phyloP scores from a whole-genome alignment of 2,797 vertebrate species.

The Pseudochaenichthys georgianus region DNA sequence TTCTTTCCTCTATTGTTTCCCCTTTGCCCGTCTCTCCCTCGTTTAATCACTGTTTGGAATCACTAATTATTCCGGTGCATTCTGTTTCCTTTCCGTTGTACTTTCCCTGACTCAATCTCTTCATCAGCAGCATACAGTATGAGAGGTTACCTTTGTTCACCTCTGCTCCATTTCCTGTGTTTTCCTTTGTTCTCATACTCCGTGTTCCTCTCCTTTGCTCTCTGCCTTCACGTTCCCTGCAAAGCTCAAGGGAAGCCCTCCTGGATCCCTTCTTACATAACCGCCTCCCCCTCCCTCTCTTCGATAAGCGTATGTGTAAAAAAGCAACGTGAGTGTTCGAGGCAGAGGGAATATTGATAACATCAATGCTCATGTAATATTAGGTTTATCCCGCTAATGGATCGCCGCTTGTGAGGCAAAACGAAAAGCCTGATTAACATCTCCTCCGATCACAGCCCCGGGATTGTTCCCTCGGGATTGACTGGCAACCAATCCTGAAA shows the following conservation, averaged over 20 bases:
- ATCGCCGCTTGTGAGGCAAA: conserved; percentile 27
- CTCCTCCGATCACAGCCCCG: conserved; percentile 31
- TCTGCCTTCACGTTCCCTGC: conserved; percentile 51
- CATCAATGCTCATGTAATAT: conserved; percentile 49
- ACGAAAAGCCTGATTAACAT: conserved; percentile 49
- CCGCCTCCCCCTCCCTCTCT: conserved; percentile 48
- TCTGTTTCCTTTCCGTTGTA: conserved; percentile 1
- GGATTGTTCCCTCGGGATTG: conserved; percentile 38
- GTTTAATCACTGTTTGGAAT: conserved; percentile 63
- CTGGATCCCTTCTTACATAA: conserved; percentile 70
- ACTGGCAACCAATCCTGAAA: conserved; percentile 46
- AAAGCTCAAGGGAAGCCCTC: conserved; percentile 72
- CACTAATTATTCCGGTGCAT: conserved; percentile 60
- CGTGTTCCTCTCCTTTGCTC: conserved; percentile 30
- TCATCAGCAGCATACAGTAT: conserved; percentile 43
- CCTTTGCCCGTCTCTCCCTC: conserved; percentile 25
- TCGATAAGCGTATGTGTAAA: conserved; percentile 52
- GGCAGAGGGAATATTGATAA: conserved; percentile 60
- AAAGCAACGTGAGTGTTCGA: conserved; percentile 42
- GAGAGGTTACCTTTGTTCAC: conserved; percentile 62
- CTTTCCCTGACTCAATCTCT: conserved; percentile 49
- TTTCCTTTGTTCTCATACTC: conserved; percentile 11
- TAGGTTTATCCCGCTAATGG: conserved; percentile 39
- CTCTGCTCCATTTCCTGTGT: conserved; percentile 40
- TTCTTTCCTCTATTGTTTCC: conserved; percentile 49